Evolutionary conservation across 2,113 vertebrate species (phyloP).

Genomic region (Otis tarda): DNA sequence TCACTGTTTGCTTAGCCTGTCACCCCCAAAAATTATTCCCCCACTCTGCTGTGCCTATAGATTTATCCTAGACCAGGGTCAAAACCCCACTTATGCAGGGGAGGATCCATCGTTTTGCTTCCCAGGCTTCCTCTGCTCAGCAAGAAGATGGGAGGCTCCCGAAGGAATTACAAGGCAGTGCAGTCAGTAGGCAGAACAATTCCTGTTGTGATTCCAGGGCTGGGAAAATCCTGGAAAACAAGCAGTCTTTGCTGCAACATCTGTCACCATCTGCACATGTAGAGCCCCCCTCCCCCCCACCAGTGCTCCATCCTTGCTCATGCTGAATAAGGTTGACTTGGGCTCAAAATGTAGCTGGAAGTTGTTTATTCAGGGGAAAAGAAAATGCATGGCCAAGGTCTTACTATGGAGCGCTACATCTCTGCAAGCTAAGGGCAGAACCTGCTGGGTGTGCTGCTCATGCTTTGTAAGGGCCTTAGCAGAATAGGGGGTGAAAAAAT

Average conservation of each 20-base stretch:
- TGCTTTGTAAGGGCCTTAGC: fast-evolving
- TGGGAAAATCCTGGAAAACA: not conserved
- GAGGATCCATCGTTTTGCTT: not conserved
- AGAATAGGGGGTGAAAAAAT: not conserved
- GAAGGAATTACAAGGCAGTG: not conserved
- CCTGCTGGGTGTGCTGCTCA: not conserved
- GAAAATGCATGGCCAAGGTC: fast-evolving
- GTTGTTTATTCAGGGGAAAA: not conserved
- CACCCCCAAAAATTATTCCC: too few relatives aligned
- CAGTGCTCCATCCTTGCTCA: not conserved
- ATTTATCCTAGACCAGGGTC: not conserved
- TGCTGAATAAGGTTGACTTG: not conserved
- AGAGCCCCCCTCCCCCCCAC: not conserved
- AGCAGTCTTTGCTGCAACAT: not conserved
- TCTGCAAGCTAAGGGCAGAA: not conserved
- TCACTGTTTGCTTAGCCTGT: not conserved
- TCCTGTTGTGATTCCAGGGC: not conserved
- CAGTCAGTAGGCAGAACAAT: not conserved
- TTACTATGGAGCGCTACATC: not conserved
- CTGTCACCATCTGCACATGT: not conserved
- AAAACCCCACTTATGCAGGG: not conserved
- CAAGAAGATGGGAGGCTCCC: not conserved
- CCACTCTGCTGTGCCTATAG: not conserved
- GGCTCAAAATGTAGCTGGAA: not conserved
- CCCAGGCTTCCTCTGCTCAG: not conserved